These are phyloP conservation scores for Oplegnathus fasciatus DNA, from an alignment of 2,113 vertebrate genomes.

Conservation along the genomic window DNA sequence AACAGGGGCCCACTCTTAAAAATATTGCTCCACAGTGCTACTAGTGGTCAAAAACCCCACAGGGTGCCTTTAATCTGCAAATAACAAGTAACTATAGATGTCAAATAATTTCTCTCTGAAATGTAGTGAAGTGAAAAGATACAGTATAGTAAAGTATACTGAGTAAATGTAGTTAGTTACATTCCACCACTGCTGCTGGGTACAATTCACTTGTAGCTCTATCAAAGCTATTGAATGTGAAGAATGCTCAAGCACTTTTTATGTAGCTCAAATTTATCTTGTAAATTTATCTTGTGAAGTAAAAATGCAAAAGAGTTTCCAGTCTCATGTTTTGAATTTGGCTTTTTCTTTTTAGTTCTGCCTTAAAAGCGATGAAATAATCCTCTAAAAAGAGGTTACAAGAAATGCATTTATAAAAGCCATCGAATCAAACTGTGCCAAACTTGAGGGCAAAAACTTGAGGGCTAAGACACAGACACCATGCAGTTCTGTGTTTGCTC, in stretches of 20 bases:
- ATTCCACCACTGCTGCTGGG: background rate
- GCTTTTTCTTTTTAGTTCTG: background rate
- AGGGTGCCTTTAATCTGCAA: background rate
- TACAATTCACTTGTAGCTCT: background rate
- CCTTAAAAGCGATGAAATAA: slow-evolving; percentile 16
- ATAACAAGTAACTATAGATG: background rate
- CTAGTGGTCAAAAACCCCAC: background rate
- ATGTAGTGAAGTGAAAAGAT: background rate
- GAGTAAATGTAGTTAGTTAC: background rate
- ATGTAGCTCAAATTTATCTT: slow-evolving; percentile 1
- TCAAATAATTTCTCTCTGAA: background rate
- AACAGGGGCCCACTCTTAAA: background rate
- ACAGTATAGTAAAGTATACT: background rate
- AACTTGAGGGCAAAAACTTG: background rate
- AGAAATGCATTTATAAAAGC: slow-evolving; percentile 15
- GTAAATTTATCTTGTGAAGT: slow-evolving; percentile 5
- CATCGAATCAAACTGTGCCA: background rate
- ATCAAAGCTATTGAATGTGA: background rate
- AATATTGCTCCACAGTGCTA: background rate
- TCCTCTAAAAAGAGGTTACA: background rate
- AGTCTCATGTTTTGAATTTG: slow-evolving; percentile 11
- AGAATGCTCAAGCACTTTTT: background rate
- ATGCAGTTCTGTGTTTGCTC: background rate
- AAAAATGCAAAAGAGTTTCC: slow-evolving; percentile 15
- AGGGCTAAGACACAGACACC: slow-evolving; percentile 2